Evolutionary conservation across 2,113 vertebrate species (phyloP), one percentile per base, ranked within the genome.

Genomic region (Galeopterus variegatus): DNA sequence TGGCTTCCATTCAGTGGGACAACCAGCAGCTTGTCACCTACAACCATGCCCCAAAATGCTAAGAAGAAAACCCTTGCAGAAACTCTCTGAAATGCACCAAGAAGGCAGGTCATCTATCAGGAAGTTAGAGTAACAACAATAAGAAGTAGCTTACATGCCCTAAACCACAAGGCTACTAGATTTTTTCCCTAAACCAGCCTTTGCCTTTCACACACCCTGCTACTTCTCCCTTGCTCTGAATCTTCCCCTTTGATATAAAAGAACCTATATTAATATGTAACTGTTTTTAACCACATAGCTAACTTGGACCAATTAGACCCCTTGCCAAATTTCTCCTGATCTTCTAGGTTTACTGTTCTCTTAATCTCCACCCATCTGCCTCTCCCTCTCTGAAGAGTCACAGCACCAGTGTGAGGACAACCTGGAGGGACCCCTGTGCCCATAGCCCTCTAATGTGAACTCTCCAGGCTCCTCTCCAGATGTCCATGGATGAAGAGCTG

Each of bases 1-100:
- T 99, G 99, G 92, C 99, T 99, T 54, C 99, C 99, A 48, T 99
- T 99, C 98, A 99, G 98, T 4, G 99, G 99, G 5, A 99, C 62
- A 93, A 99, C 99, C 95, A 99, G 97, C 73, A 99, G 95, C 31
- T 98, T 99, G 1, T 99, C 99, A 17, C 98, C 94, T 88, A 95
- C 88, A 52, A 52, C 50, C 1, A 82, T 17, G 12, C 12, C 36
- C 45, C 97, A 92, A 0, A 81, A 54, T 0, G 28, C 2, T 19
- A 98, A 62, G 64, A 98, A 93, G 69, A 98, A 58, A 31, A 97
- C 13, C 41, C 79, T 73, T 9, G 24, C 41, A 24, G 69, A 23
- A 11, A 0, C 1, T 0, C 21, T 90, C 73, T 24, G 64, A 73
- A 81, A 36, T 0, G 8, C 18, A 5, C 3, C 48, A 50, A 60